phyloP scores from a whole-genome alignment of 2,888 invertebrate genomes.

The Hedychridium roseum region DNA sequence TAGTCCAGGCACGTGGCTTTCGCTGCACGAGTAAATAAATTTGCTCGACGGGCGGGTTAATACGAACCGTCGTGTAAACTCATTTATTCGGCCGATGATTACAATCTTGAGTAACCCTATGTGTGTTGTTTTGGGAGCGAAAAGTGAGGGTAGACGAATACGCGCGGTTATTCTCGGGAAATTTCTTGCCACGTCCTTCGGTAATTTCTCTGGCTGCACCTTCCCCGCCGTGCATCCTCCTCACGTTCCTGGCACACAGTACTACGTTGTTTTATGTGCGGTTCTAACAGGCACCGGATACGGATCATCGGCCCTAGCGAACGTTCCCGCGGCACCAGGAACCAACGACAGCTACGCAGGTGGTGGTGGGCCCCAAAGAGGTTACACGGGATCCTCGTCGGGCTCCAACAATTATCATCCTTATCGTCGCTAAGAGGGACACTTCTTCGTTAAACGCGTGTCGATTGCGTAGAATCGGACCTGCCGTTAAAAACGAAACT shows the following conservation, averaged over 20 bases:
- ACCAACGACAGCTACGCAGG: slow-evolving; percentile 48
- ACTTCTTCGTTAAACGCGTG: no score
- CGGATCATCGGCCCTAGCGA: slow-evolving; percentile 46
- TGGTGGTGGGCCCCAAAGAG: slow-evolving; percentile 53
- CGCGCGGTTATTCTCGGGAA: not conserved
- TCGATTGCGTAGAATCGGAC: no score
- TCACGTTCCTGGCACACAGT: slow-evolving; percentile 40
- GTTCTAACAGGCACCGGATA: slow-evolving; percentile 55
- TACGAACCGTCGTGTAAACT: no score
- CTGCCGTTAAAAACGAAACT: no score
- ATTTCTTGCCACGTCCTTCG: not conserved
- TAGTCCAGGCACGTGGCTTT: no score
- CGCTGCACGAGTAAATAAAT: no score
- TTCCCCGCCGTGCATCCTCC: slow-evolving; percentile 11
- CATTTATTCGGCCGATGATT: no score
- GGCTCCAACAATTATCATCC: slow-evolving; percentile 58
- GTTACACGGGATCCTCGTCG: slow-evolving; percentile 47
- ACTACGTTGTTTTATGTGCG: slow-evolving; percentile 56
- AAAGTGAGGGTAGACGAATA: no score
- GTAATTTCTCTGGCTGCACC: not conserved
- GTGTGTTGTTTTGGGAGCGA: no score
- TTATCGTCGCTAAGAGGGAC: slow-evolving; percentile 54
- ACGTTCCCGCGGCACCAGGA: slow-evolving; percentile 51
- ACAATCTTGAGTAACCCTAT: no score
- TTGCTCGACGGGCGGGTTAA: no score